Evolutionary conservation across 2,113 vertebrate species (phyloP).

Genomic region (Chrysemys picta): DNA sequence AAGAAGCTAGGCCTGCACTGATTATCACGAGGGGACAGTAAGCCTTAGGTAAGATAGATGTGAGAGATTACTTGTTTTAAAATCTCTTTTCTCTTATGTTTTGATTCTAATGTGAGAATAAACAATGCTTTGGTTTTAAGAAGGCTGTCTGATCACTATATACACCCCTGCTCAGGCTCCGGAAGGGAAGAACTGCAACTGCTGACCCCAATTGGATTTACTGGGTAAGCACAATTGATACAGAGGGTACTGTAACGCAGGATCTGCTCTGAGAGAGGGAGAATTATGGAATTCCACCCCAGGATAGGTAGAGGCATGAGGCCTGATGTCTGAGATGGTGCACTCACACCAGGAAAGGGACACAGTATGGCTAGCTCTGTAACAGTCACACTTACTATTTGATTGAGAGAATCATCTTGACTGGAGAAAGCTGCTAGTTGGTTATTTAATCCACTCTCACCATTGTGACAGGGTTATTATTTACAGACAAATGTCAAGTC

Average conservation of each 20-base stretch:
- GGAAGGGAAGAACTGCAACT: neutral
- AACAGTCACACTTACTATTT: neutral
- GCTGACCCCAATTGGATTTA: neutral
- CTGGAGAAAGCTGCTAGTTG: neutral
- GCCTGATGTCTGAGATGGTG: neutral
- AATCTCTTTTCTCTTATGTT: no score
- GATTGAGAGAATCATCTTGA: neutral
- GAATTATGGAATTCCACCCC: neutral
- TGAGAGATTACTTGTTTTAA: neutral
- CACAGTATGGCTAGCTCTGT: neutral
- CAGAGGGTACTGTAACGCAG: neutral
- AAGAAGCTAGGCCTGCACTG: neutral
- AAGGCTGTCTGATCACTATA: no score
- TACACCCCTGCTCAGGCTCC: neutral
- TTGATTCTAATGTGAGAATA: no score
- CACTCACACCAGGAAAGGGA: fast-evolving
- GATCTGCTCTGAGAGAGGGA: neutral
- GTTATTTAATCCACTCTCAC: neutral
- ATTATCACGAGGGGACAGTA: neutral
- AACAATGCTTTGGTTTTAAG: no score
- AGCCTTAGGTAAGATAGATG: neutral
- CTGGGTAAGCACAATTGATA: neutral
- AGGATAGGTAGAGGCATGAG: neutral
- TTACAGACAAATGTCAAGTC: neutral
- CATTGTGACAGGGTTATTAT: neutral